A percentile compares a stretch with the other conserved stretches of the same genome.
These are phyloP conservation scores for Neodiprion fabricii DNA, from an alignment of 1,140 invertebrate genomes.

Conservation along the genomic window DNA sequence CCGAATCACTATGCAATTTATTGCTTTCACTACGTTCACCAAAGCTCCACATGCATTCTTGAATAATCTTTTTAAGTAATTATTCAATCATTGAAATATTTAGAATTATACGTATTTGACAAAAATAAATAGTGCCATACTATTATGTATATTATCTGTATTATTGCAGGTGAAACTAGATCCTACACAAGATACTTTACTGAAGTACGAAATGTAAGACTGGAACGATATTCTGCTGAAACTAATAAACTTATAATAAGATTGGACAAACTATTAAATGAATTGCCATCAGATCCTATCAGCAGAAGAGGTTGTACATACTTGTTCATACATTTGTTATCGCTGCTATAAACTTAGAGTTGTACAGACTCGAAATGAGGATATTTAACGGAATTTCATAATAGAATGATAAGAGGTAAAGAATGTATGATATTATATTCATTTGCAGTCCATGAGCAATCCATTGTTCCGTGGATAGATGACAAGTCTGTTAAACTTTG, in stretches of 20 bases:
- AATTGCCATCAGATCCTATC: constrained; percentile 80
- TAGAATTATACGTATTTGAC: too few relatives aligned
- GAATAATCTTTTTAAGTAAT: background rate
- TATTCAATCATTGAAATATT: too few relatives aligned
- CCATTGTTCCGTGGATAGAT: constrained; percentile 92
- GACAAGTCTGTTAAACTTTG: constrained; percentile 90
- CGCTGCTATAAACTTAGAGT: background rate
- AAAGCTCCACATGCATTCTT: too few relatives aligned
- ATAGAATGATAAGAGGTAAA: constrained; percentile 14
- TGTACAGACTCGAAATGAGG: too few relatives aligned
- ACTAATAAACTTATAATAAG: constrained; percentile 96
- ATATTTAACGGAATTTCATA: too few relatives aligned
- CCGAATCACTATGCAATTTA: too few relatives aligned
- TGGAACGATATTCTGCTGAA: constrained; percentile 90
- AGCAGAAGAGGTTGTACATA: constrained; percentile 83
- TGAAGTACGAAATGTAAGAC: constrained; percentile 71
- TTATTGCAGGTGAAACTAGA: constrained; percentile 65
- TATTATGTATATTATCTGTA: background rate
- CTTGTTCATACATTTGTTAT: constrained; percentile 39
- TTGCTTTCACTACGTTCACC: too few relatives aligned
- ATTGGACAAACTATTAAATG: constrained; percentile 88
- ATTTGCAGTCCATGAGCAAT: constrained; percentile 72
- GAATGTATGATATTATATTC: constrained; percentile 14
- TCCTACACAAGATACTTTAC: constrained; percentile 83
- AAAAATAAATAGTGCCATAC: too few relatives aligned